phyloP scores from a whole-genome alignment of 2,797 vertebrate genomes.

The Sebastes melanostomus region DNA sequence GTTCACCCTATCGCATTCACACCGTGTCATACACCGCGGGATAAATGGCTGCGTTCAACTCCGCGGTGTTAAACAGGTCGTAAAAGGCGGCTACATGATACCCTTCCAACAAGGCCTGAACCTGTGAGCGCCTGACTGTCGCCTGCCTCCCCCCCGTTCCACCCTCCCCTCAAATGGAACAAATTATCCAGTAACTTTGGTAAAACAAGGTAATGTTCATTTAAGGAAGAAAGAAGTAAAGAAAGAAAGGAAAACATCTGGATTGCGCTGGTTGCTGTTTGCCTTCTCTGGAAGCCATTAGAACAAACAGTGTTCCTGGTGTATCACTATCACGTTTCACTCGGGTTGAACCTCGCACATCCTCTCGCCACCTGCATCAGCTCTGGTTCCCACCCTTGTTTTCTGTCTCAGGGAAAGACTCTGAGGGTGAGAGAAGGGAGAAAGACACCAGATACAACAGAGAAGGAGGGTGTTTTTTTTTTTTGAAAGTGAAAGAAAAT shows the following conservation, averaged over 20 bases:
- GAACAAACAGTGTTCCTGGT: conserved; percentile 54
- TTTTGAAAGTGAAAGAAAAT: conserved; percentile 43
- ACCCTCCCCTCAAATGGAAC: conserved; percentile 64
- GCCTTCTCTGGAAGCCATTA: conserved; percentile 77
- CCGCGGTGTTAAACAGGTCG: conserved; percentile 79
- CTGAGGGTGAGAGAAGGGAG: conserved; percentile 13
- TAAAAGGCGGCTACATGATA: conserved; percentile 78
- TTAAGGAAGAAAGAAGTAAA: conserved; percentile 28
- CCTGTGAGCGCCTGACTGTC: conserved; percentile 71
- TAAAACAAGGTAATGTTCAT: conserved; percentile 72
- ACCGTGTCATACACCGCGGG: conserved; percentile 52
- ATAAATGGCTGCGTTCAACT: conserved; percentile 73
- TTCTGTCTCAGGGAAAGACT: conserved; percentile 45
- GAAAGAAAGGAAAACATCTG: conserved; percentile 67
- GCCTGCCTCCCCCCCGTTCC: conserved; percentile 35
- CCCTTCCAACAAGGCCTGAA: conserved; percentile 67
- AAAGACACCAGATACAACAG: conserved; percentile 52
- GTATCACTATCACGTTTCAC: conserved; percentile 60
- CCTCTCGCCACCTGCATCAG: conserved; percentile 71
- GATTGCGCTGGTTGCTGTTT: conserved; percentile 57
- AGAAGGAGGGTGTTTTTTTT: not conserved
- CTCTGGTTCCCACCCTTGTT: conserved; percentile 66
- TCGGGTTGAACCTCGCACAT: conserved; percentile 52
- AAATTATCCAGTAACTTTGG: conserved; percentile 63
- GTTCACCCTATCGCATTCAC: conserved; percentile 62